Percentiles rank a stretch among this genome's conserved stretches.
phyloP scores from a whole-genome alignment of 1,140 invertebrate genomes.

The Bombyx mandarina region DNA sequence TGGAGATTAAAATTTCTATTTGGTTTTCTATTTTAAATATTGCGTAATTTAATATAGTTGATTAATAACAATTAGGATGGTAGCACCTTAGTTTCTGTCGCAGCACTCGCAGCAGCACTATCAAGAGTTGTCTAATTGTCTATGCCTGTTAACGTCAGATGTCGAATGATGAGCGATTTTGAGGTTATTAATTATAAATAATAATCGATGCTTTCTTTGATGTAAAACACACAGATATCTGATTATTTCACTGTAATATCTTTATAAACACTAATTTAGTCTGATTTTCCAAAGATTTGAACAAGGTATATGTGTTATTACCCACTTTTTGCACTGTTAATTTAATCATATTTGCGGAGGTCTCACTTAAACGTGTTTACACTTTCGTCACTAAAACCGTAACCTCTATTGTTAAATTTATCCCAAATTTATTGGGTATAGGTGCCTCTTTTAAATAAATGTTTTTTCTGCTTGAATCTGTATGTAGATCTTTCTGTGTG shows the following conservation, averaged over 20 bases:
- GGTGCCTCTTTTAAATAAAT: too few relatives aligned
- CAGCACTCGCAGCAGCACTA: background rate
- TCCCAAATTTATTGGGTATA: too few relatives aligned
- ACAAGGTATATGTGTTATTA: background rate
- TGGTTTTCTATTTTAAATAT: constrained; percentile 5
- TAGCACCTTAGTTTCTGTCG: background rate
- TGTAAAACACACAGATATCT: background rate
- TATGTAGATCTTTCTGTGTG: too few relatives aligned
- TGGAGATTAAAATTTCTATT: constrained; percentile 13
- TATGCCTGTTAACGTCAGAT: background rate
- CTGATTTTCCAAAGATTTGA: background rate
- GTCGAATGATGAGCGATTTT: background rate
- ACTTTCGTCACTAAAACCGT: constrained; percentile 3
- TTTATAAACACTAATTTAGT: background rate
- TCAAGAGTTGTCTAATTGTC: background rate
- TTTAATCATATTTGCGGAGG: background rate
- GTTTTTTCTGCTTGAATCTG: too few relatives aligned
- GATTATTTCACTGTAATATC: background rate
- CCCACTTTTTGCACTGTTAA: constrained; percentile 3
- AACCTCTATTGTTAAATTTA: background rate
- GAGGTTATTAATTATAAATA: background rate
- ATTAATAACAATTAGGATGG: background rate
- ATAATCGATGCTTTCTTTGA: background rate
- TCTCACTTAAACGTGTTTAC: constrained; percentile 1
- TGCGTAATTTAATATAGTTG: background rate